These are phyloP conservation scores for Oopsacas minuta DNA, from an alignment of 37 sponge, comb jelly and placozoan genomes.

Conservation along the genomic window DNA sequence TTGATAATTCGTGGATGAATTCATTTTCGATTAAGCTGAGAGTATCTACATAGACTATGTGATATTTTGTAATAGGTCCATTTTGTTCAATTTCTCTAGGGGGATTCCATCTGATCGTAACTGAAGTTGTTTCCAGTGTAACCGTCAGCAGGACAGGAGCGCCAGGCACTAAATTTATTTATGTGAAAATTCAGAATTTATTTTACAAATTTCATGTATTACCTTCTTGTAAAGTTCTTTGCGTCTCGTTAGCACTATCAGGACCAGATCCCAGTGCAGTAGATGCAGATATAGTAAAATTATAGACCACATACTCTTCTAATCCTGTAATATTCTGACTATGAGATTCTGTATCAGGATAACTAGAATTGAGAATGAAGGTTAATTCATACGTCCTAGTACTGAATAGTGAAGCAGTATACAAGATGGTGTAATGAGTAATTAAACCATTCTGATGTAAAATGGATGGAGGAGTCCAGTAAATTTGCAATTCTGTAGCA, in stretches of 20 bases:
- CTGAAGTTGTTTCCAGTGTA: neutral
- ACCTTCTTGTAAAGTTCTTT: neutral
- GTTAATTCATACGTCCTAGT: neutral
- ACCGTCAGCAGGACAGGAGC: neutral
- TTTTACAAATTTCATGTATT: neutral
- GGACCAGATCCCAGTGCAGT: neutral
- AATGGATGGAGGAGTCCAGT: neutral
- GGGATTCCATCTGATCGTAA: neutral
- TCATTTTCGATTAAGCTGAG: neutral
- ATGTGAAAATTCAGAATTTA: neutral
- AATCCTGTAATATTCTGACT: neutral
- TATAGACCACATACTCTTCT: neutral
- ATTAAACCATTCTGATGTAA: neutral
- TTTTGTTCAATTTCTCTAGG: neutral
- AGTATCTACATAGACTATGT: neutral
- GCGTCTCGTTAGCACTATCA: neutral
- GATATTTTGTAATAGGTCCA: neutral
- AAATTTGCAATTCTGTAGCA: neutral
- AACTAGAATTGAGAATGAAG: neutral
- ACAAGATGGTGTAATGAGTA: neutral
- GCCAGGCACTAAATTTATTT: neutral
- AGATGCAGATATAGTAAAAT: neutral
- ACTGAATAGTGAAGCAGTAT: neutral
- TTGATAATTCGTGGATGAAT: neutral
- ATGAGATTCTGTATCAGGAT: neutral